These are phyloP conservation scores for Calidris pygmaea DNA, from an alignment of 2,113 vertebrate species.

Conservation along the genomic window DNA sequence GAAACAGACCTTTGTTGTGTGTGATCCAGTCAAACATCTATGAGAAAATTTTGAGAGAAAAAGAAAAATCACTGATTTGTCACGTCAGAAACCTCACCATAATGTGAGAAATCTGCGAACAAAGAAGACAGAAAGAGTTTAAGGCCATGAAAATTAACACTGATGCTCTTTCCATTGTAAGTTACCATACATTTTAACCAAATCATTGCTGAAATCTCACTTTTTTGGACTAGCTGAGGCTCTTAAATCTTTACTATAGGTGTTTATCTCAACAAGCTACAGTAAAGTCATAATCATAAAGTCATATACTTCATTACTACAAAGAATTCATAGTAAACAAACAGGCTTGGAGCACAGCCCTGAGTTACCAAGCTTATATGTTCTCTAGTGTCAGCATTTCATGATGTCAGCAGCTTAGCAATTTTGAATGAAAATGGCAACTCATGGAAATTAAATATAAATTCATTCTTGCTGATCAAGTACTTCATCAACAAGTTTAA, in stretches of 20 bases:
- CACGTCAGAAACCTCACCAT: background rate
- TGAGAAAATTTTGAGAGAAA: slow-evolving; percentile 9
- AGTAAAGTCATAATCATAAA: background rate
- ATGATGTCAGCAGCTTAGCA: background rate
- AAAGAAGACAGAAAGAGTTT: background rate
- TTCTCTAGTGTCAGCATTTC: background rate
- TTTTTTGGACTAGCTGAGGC: background rate
- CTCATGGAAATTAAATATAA: slow-evolving; percentile 19
- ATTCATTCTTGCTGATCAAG: slow-evolving; percentile 1
- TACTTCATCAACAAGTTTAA: background rate
- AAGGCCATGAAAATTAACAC: background rate
- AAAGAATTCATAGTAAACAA: slow-evolving; percentile 25
- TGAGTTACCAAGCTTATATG: background rate
- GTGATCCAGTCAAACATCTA: slow-evolving; percentile 99
- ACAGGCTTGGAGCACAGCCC: background rate
- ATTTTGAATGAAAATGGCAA: slow-evolving; percentile 18
- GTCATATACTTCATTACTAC: background rate
- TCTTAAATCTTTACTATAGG: background rate
- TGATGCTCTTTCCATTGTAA: background rate
- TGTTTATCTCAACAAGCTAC: background rate
- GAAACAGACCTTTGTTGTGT: slow-evolving; percentile 98
- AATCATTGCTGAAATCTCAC: background rate
- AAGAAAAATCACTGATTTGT: background rate
- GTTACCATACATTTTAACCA: background rate
- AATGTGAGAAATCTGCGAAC: background rate